A percentile compares a stretch with the other conserved stretches of the same genome.
Evolutionary conservation across 2,113 vertebrate genomes (phyloP).

Genomic region (Macrotis lagotis): DNA sequence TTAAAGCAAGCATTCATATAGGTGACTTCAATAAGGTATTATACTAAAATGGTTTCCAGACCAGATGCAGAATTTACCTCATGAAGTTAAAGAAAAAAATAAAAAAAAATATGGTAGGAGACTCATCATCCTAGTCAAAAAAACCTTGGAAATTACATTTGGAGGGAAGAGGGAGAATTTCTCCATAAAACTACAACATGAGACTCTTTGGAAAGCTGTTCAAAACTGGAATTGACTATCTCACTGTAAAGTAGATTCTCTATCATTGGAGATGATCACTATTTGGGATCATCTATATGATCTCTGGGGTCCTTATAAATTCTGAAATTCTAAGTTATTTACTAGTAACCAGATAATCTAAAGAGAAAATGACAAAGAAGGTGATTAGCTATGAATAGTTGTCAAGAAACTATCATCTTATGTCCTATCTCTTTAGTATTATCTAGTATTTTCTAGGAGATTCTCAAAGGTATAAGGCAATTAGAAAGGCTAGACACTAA

Average conservation of each 20-base stretch:
- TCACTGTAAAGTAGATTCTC: not conserved
- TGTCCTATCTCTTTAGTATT: not conserved
- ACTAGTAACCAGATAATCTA: not conserved
- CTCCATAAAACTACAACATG: not conserved
- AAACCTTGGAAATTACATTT: not conserved
- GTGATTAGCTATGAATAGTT: too few species aligned
- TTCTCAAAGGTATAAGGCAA: not conserved
- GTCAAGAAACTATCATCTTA: too few species aligned
- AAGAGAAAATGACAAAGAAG: not conserved
- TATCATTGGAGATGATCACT: not conserved
- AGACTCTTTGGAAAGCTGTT: not conserved
- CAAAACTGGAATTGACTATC: not conserved
- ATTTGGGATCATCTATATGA: not conserved
- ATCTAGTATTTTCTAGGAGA: not conserved
- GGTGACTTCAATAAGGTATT: not conserved
- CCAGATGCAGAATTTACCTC: not conserved
- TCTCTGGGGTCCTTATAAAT: not conserved
- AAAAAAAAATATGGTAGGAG: not conserved
- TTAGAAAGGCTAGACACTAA: not conserved
- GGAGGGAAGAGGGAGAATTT: not conserved
- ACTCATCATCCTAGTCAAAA: not conserved
- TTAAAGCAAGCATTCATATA: not conserved
- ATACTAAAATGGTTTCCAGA: not conserved
- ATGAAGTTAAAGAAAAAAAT: not conserved
- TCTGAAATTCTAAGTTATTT: not conserved